Percentiles rank a stretch among this genome's conserved stretches.
Conservation (phyloP, 2,888 invertebrate genomes). For the Hemicrepidius hirtus region DNA sequence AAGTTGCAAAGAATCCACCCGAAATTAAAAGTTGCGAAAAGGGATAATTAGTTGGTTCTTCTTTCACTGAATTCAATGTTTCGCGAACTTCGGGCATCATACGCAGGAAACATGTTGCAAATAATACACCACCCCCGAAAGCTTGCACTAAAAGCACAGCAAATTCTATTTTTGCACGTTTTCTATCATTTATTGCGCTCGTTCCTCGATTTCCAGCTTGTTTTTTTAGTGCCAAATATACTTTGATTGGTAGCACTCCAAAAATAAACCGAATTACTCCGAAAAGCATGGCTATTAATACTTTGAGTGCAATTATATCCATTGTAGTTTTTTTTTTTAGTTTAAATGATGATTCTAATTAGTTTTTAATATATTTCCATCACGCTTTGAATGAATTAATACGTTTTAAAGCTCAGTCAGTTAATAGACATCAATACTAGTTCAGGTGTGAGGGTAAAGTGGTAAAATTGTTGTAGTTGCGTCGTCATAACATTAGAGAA, state of each 20-base stretch:
- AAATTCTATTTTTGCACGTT: slow-evolving; percentile 66
- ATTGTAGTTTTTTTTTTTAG: too few species aligned
- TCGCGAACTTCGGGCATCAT: slow-evolving; percentile 84
- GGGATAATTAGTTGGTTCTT: slow-evolving; percentile 72
- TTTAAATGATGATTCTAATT: too few species aligned
- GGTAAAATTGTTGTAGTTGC: not conserved
- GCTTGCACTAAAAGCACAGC: slow-evolving; percentile 70
- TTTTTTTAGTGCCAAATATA: slow-evolving; percentile 68
- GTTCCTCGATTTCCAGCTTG: slow-evolving; percentile 63
- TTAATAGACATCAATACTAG: not conserved
- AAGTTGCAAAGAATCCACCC: slow-evolving; percentile 82
- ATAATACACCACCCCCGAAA: slow-evolving; percentile 87
- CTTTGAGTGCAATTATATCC: slow-evolving; percentile 71
- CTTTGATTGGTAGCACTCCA: slow-evolving; percentile 73
- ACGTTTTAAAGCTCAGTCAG: not conserved
- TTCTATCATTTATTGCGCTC: slow-evolving; percentile 63
- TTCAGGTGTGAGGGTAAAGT: not conserved
- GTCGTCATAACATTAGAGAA: slow-evolving; percentile 4
- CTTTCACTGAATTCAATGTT: slow-evolving; percentile 74
- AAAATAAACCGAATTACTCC: slow-evolving; percentile 72
- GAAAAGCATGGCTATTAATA: slow-evolving; percentile 72
- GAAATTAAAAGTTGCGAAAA: slow-evolving; percentile 78
- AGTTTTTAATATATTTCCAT: too few species aligned
- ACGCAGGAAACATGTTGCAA: slow-evolving; percentile 85
- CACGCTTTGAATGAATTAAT: not conserved